Conservation (phyloP, 2,113 vertebrate genomes). For the Hipposideros armiger region DNA sequence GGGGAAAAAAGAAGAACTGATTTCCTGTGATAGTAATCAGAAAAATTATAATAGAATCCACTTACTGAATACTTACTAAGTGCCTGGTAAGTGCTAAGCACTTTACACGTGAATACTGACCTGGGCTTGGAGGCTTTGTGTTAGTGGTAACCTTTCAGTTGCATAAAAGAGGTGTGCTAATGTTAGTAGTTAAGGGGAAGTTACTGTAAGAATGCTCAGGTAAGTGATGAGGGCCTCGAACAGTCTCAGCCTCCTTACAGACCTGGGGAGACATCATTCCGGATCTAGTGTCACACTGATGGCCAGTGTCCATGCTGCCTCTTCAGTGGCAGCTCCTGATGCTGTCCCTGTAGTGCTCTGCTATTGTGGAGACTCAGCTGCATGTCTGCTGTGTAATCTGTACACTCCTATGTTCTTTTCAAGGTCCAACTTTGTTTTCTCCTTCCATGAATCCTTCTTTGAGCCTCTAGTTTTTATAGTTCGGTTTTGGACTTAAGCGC, state of each 20-base stretch:
- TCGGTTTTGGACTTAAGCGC: not conserved
- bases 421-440: not conserved
- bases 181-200: not conserved
- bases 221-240: not conserved
- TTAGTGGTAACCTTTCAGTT: not conserved
- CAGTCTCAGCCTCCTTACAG: not conserved
- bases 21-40: not conserved
- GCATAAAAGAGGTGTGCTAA: not conserved
- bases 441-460: not conserved
- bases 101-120: not conserved
- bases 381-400: not conserved
- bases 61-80: not conserved
- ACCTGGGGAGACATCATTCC: not conserved
- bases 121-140: not conserved
- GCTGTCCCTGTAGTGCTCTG: not conserved
- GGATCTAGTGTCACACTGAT: too few species aligned
- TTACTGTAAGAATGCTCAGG: not conserved
- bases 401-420: not conserved
- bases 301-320: not conserved
- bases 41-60: constrained; percentile 10
- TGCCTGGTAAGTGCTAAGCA: not conserved
- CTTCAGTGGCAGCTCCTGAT: not conserved
- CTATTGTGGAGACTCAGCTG: not conserved
- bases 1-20: not conserved
- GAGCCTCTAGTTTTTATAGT: not conserved